Percentiles rank a stretch among this genome's conserved stretches.
These are phyloP conservation scores for Lampris megalopsis DNA, from an alignment of 2,113 vertebrate species.

Conservation along the genomic window DNA sequence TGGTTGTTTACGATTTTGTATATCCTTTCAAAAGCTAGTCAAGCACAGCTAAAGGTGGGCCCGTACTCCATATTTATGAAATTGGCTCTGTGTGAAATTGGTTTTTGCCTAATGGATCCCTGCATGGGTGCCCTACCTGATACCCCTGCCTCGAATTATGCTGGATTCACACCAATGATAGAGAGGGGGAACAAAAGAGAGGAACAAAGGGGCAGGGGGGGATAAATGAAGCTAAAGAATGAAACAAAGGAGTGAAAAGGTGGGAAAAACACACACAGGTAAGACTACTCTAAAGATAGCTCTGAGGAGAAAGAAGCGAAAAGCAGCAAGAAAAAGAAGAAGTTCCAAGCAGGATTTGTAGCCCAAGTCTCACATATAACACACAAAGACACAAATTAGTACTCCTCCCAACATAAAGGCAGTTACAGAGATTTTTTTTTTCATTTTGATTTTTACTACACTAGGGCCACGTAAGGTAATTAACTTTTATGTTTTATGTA, in stretches of 20 bases:
- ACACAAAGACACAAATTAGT: too few relatives aligned
- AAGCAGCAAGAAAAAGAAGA: not conserved
- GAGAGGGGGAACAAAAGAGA: conserved; percentile 49
- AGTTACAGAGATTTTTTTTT: conserved; percentile 9
- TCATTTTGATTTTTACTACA: not conserved
- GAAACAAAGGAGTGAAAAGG: conserved; percentile 19
- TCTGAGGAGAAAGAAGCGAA: not conserved
- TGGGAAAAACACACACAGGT: not conserved
- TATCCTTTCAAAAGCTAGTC: conserved; percentile 82
- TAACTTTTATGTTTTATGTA: not conserved
- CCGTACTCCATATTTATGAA: conserved; percentile 87
- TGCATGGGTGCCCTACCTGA: conserved; percentile 81
- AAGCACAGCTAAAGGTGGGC: conserved; percentile 79
- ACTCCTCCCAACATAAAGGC: not conserved
- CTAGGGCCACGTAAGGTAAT: not conserved
- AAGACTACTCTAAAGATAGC: not conserved
- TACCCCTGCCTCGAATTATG: conserved; percentile 74
- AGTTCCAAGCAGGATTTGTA: not conserved
- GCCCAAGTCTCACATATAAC: too few relatives aligned
- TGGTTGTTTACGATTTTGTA: conserved; percentile 83
- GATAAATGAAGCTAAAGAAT: conserved; percentile 26
- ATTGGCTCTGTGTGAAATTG: conserved; percentile 87
- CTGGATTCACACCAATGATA: conserved; percentile 69
- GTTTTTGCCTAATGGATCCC: conserved; percentile 86
- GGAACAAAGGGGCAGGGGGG: conserved; percentile 41